Base-by-base conservation (phyloP, 2,797 vertebrate species). In the Spinibarbus caldwelli region DNA sequence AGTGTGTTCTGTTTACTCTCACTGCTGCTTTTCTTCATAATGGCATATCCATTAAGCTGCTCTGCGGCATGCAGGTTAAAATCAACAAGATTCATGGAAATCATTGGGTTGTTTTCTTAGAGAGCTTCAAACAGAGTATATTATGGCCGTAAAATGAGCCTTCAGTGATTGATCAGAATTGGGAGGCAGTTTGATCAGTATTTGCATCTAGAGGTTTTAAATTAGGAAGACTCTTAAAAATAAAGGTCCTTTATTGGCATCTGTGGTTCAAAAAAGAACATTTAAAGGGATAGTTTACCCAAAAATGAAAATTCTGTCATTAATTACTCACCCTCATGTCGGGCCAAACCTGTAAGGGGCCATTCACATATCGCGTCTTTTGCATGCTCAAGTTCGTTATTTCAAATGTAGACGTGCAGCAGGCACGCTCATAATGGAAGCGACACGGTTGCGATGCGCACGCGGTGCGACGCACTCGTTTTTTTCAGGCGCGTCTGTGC, bases 51-150 rank as follows among this genome's bases (percentile, higher is more conserved):
- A 78, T 59, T 78, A 59, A 19, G 36, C 52, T 59, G 14, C 52
- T 59, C 52, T 59, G 23, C 59, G 3, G 75, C 75, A 41, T 78
- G 75, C 75, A 78, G 23, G 36, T 78, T 78, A 1, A 78, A 78
- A 78, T 78, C 1, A 59, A 59, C 52, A 59, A 41, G 36, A 78
- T 19, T 59, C 23, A 59, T 59, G 36, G 19, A 78, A 54, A 54
- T 54, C 49, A n/a, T 54, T 76, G 19, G 15, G 31, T 34, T 54
- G 31, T 14, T 76, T 54, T 76, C 49, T 36, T 54, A 76, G 73
- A 75, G 29, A 54, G 31, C 49, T 36, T 76, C 21, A n/a, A 76
- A 15, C 6, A 2, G 9, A 0, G 19, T 8, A 49, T 4, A 73
- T 31, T n/a, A n/a, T 59, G 36, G 23, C 52, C 15, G 14, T 17